These are phyloP conservation scores for Varanus komodoensis DNA, from an alignment of 2,113 vertebrate species.

Conservation along the genomic window DNA sequence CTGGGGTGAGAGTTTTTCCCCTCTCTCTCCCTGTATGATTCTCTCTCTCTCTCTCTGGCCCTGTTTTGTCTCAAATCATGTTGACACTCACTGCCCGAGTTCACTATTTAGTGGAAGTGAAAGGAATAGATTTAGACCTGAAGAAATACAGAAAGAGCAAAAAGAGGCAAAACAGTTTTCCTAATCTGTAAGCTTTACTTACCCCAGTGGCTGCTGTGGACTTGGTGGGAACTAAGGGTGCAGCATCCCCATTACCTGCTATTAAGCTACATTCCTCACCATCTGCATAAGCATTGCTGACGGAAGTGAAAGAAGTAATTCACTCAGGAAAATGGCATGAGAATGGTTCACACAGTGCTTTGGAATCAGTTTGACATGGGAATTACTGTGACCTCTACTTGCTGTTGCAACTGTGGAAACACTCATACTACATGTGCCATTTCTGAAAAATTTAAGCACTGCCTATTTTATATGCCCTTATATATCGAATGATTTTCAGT, in stretches of 20 bases:
- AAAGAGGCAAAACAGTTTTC: background rate
- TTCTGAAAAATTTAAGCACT: background rate
- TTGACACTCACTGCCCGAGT: background rate
- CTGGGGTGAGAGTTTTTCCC: background rate
- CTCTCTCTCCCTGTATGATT: background rate
- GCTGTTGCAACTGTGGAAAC: background rate
- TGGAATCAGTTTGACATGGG: background rate
- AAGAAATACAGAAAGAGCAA: background rate
- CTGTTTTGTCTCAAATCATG: too few species aligned
- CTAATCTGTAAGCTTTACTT: background rate
- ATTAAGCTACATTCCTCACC: background rate
- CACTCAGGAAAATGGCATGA: background rate
- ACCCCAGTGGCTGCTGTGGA: background rate
- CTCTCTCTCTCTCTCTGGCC: background rate
- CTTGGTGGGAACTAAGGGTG: background rate
- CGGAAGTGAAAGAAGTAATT: background rate
- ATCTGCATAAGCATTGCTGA: background rate
- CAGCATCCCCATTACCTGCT: background rate
- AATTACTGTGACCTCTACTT: background rate
- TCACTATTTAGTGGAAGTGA: background rate
- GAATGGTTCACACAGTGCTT: background rate
- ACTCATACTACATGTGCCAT: background rate
- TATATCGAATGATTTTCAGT: background rate
- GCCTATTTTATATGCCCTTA: slow-evolving; percentile 3
- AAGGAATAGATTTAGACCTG: background rate